Evolutionary conservation across 23 tunicate genomes (phyloP).

Genomic region (Trididemnum miniatum): DNA sequence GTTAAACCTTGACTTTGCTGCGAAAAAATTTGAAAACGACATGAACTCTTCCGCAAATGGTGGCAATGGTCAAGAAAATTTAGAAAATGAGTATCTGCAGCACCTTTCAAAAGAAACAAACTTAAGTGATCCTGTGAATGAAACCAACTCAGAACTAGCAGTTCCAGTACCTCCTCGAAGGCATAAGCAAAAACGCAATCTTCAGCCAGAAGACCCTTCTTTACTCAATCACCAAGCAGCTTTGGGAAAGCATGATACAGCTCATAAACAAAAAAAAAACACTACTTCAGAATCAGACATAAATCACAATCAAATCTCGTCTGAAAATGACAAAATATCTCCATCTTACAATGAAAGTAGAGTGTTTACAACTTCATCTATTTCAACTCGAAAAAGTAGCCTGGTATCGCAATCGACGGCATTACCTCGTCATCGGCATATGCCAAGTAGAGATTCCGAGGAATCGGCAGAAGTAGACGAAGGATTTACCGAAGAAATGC

Average conservation of each 20-base stretch:
- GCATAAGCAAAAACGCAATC: not conserved
- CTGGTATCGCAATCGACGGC: conserved; percentile 64
- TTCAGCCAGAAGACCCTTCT: not conserved
- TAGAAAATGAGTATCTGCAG: not conserved
- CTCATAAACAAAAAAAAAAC: not conserved
- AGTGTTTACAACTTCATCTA: conserved; percentile 3
- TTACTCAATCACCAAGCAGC: not conserved
- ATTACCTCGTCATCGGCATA: not conserved
- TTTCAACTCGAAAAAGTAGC: conserved; percentile 60
- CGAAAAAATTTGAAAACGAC: not conserved
- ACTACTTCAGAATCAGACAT: not conserved
- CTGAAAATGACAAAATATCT: not conserved
- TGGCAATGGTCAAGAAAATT: not conserved
- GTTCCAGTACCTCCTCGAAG: not conserved
- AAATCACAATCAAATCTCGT: not conserved
- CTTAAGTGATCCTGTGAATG: conserved; percentile 26
- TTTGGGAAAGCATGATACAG: not conserved
- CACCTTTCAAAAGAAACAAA: conserved; percentile 46
- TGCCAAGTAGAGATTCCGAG: not conserved
- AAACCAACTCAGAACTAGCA: not conserved
- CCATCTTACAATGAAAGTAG: not conserved
- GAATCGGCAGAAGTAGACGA: not conserved
- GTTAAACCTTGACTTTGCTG: conserved; percentile 23
- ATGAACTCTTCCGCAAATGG: not conserved
- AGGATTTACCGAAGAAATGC: not conserved